Base-by-base conservation (phyloP, 2,113 vertebrate genomes). In the Microtus pennsylvanicus region DNA sequence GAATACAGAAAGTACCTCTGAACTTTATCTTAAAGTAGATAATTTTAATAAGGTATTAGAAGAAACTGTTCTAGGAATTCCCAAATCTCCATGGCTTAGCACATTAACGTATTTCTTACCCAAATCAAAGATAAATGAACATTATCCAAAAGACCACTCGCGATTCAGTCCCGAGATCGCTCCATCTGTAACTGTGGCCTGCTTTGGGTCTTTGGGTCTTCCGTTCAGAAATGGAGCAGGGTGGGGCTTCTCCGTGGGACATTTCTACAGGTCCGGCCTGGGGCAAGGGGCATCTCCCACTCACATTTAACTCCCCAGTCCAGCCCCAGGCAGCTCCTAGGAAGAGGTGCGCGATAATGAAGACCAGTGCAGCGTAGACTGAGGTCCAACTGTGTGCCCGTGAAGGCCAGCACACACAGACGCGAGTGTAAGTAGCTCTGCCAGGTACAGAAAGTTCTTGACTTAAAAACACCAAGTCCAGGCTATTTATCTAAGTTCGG, bases 21-120 rank as follows among this genome's bases (percentile, higher is more conserved):
- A 96, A 86, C 63, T 33, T 38, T 90, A 81, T 50, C 52, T 95
- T 90, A 93, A 89, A 93, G 52, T 30, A 74, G 14, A 24, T 94
- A 35, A 50, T 78, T 93, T 96, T 89, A 91, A 91, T 72, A 85
- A 30, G 14, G 11, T 80, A 76, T 91, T 81, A 89, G 82, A 69
- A 94, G 35, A 67, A 26, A 61, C 26, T 93, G n/a, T 42, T 87
- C 1, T 88, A 72, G 89, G 47, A 91, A 65, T 0, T 9, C 58
- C 26, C 55, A 93, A 47, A 75, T 52, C n/a, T 81, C 75, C 65
- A 50, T 77, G 24, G 50, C 30, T 93, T n/a, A 91, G 30, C 55
- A 96, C 52, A 76, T 74, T 89, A 58, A 94, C 67, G 30, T 70
- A 74, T 9, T 83, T 93, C 70, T 91, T 83, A 13, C 50, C 74